Evolutionary conservation across 1,140 invertebrate species (phyloP), one percentile per base, ranked within the genome.

Genomic region (Drosophila subobscura): DNA sequence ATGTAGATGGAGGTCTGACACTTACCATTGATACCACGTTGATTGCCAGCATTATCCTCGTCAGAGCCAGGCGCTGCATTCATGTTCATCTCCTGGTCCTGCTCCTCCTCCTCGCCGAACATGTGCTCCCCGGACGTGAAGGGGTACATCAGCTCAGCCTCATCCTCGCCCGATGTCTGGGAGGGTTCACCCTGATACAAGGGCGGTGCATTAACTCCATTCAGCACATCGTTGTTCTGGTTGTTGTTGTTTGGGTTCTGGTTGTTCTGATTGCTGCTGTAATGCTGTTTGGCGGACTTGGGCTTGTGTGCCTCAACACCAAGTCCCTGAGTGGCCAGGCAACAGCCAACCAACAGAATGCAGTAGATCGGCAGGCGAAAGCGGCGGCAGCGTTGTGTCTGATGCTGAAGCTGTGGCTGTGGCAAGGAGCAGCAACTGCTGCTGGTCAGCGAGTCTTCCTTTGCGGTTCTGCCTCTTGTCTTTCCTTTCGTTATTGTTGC

Each of bases 11-110:
- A 40, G 16, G 4, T 8, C 33, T 37, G 46, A 12, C 20, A 90
- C 88, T 86, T 74, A 90, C 88, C 88, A 84, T 90, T 90, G 73
- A 71, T 76, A 77, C 72, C 58, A 70, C 63, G 88, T 73, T 79
- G 73, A 79, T 86, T 80, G 66, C 79, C 72, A 56, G 51, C 63
- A 76, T 90, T 77, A 72, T 90, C 81, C 60, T 84, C 88, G n/a
- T 77, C 74, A 56, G 72, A 59, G 44, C 57, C 72, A 50, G 63
- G 70, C 44, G 47, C 53, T 53, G 63, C 52, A 49, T 81, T 79
- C 51, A 72, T 57, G 45, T 77, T 68, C 40, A 67, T 49, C 49
- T 78, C 41, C 33, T 60, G 63, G 20, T 76, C 59, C 47, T 79
- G 72, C 20, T 79, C 64, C 51, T 79, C 74, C 68, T 88, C 88